phyloP scores from a whole-genome alignment of 2,888 invertebrate species.

The Proisotoma minuta region DNA sequence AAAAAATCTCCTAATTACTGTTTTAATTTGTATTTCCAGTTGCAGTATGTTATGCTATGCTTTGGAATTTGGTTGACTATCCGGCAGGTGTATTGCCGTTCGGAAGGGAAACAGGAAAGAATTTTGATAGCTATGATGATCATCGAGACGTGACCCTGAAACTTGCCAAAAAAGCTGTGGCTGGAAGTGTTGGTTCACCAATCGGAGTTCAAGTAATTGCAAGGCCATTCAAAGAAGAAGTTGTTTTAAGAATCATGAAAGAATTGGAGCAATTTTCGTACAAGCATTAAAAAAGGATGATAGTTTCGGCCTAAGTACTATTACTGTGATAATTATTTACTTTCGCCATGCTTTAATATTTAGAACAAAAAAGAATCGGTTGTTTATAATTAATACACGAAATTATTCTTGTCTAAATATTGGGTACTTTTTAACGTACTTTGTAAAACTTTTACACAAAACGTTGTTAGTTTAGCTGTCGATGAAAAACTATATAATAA shows the following conservation, averaged over 20 bases:
- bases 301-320: neutral
- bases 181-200: slow-evolving; percentile 43
- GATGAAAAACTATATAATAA: too few species aligned
- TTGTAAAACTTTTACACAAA: too few species aligned
- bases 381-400: too few species aligned
- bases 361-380: too few species aligned
- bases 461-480: too few species aligned
- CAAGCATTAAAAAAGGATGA: slow-evolving; percentile 24
- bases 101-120: slow-evolving; percentile 35
- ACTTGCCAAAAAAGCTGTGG: slow-evolving; percentile 33
- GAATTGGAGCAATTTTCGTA: slow-evolving; percentile 40
- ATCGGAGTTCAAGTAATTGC: slow-evolving; percentile 41
- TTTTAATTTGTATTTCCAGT: slow-evolving; percentile 11
- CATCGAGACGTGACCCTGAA: slow-evolving; percentile 36
- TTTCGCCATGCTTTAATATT: too few species aligned
- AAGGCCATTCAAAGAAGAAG: slow-evolving; percentile 42
- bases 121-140: slow-evolving; percentile 27
- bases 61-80: slow-evolving; percentile 20
- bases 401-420: too few species aligned
- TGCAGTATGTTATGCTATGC: slow-evolving; percentile 26
- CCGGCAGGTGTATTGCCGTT: slow-evolving; percentile 20
- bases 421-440: too few species aligned
- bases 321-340: too few species aligned
- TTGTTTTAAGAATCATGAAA: slow-evolving; percentile 37
- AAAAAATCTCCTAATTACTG: neutral